phyloP scores from a whole-genome alignment of 2,888 invertebrate genomes.

The Galeruca laticollis region DNA sequence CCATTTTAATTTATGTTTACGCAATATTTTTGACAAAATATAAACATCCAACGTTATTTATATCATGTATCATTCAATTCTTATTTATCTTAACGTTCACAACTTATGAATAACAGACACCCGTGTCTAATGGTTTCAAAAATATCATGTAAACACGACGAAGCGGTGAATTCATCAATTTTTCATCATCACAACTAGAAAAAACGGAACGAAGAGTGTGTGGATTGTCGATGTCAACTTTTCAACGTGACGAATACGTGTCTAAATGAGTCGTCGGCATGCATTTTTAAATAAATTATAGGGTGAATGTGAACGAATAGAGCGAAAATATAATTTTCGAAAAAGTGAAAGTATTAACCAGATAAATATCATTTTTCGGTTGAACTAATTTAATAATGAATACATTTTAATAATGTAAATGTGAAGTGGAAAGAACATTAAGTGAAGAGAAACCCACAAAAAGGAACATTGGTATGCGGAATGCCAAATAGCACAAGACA shows the following conservation, averaged over 20 bases:
- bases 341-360: too few relatives aligned
- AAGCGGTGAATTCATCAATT: slow-evolving; percentile 35
- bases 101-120: slow-evolving; percentile 9
- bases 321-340: background rate
- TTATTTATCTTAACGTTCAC: slow-evolving; percentile 6
- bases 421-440: too few relatives aligned
- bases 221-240: slow-evolving; percentile 42
- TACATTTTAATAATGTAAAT: too few relatives aligned
- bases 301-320: background rate
- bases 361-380: too few relatives aligned
- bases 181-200: slow-evolving; percentile 40
- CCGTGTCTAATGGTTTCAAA: slow-evolving; percentile 35
- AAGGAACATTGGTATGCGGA: too few relatives aligned
- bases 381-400: too few relatives aligned
- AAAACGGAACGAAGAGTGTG: slow-evolving; percentile 24
- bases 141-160: slow-evolving; percentile 33
- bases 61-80: background rate
- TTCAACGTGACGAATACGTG: slow-evolving; percentile 39
- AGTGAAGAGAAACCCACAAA: too few relatives aligned
- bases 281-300: slow-evolving; percentile 16
- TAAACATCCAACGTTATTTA: background rate
- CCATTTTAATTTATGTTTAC: background rate
- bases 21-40: background rate
- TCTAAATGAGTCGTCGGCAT: slow-evolving; percentile 33
- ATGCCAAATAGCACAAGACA: too few relatives aligned